phyloP scores from a whole-genome alignment of 2,113 vertebrate species.

The Corynorhinus townsendii region DNA sequence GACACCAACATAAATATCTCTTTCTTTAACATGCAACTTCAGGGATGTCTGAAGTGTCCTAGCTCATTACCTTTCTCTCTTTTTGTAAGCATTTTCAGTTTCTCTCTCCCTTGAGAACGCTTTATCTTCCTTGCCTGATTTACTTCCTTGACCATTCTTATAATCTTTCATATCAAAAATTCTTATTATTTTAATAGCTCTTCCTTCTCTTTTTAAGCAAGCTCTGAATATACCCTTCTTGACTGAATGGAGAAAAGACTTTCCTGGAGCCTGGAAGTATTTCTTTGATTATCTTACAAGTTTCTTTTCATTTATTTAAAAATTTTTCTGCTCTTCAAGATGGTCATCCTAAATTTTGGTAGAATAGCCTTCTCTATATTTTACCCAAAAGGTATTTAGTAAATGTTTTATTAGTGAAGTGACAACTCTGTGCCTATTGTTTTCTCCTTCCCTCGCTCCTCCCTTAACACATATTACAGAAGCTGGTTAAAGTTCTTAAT shows the following conservation, averaged over 20 bases:
- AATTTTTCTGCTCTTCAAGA: background rate
- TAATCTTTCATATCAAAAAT: conserved; percentile 9
- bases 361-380: conserved; percentile 6
- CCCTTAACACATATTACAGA: background rate
- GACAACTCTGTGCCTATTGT: background rate
- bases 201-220: conserved; percentile 45
- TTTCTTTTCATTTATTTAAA: conserved; percentile 17
- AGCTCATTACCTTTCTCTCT: conserved; percentile 24
- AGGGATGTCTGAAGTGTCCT: conserved; percentile 3
- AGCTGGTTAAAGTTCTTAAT: conserved; percentile 17
- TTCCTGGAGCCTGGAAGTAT: conserved; percentile 15
- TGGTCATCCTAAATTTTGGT: conserved; percentile 12
- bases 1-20: background rate
- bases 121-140: conserved; percentile 12
- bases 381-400: conserved; percentile 26
- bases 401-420: conserved; percentile 6
- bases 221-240: conserved; percentile 16
- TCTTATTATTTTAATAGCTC: conserved; percentile 45
- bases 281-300: conserved; percentile 44
- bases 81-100: conserved; percentile 24
- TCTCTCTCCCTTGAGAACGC: conserved; percentile 17
- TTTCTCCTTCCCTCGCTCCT: background rate
- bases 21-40: conserved; percentile 1
- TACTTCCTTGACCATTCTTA: background rate
- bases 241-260: background rate